Evolutionary conservation across 1,140 invertebrate species (phyloP).

Genomic region (Parapsyche elsis): DNA sequence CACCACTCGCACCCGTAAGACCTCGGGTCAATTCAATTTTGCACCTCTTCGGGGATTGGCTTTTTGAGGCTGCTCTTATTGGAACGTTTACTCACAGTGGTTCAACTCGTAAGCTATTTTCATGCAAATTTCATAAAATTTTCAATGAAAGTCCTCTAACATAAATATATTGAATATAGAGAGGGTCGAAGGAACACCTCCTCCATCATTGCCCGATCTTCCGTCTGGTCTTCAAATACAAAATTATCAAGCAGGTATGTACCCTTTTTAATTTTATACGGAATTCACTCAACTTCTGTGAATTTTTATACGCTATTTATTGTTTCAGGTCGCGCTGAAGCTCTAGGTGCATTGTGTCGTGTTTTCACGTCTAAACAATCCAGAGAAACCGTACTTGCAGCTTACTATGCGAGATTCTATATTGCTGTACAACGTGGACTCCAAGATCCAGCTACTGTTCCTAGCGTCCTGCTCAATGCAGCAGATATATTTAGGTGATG

Average conservation of each 20-base stretch:
- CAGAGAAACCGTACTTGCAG: constrained; percentile 92
- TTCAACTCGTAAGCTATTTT: constrained; percentile 46
- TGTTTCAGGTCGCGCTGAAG: constrained; percentile 87
- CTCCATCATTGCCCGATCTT: constrained; percentile 62
- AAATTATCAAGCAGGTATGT: constrained; percentile 66
- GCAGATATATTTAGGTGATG: constrained; percentile 63
- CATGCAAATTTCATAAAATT: constrained; percentile 8
- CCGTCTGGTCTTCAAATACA: constrained; percentile 62
- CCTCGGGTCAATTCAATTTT: constrained; percentile 92
- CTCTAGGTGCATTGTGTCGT: constrained; percentile 92
- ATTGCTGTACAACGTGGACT: constrained; percentile 91
- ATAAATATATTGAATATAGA: constrained; percentile 60
- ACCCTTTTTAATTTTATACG: constrained; percentile 60
- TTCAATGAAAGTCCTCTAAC: neutral
- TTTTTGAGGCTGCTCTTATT: constrained; percentile 94
- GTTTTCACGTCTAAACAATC: constrained; percentile 98
- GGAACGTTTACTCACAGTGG: constrained; percentile 66
- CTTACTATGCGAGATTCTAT: constrained; percentile 96
- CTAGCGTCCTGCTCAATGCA: constrained; percentile 63
- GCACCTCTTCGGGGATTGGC: constrained; percentile 95
- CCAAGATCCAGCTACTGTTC: constrained; percentile 67
- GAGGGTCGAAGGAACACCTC: constrained; percentile 67
- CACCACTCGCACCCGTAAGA: constrained; percentile 77
- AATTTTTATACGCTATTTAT: neutral
- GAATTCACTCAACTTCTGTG: no score